A percentile compares a stretch with the other conserved stretches of the same genome.
Evolutionary conservation across 2,113 vertebrate species (phyloP).

Genomic region (Orycteropus afer): DNA sequence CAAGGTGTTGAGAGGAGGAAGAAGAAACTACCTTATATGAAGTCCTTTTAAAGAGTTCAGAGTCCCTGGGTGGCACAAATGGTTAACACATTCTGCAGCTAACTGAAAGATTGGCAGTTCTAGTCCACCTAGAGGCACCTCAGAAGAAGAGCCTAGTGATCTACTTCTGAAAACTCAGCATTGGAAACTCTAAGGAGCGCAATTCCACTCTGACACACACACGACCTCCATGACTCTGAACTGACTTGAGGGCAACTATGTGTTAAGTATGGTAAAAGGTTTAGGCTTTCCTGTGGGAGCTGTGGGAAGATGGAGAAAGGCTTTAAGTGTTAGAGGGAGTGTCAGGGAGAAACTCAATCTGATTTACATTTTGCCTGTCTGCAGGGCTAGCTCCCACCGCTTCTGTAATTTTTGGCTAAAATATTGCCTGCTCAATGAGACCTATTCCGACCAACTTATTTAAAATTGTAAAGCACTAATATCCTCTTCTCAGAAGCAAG

Average conservation of each 20-base stretch:
- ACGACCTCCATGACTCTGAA: not conserved
- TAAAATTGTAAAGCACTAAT: not conserved
- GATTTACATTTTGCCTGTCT: not conserved
- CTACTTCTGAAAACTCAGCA: no score
- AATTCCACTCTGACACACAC: not conserved
- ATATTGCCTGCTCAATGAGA: not conserved
- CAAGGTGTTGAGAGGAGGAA: not conserved
- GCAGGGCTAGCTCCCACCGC: not conserved
- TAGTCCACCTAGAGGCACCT: not conserved
- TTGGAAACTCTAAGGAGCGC: not conserved
- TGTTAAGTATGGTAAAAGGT: no score
- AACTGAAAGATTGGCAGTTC: no score
- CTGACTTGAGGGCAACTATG: not conserved
- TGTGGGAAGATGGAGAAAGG: not conserved
- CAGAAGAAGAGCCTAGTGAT: no score
- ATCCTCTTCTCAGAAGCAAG: not conserved
- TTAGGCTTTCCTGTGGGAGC: not conserved
- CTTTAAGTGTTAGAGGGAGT: not conserved
- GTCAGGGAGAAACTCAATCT: not conserved
- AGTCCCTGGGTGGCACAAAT: no score
- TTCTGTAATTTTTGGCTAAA: not conserved
- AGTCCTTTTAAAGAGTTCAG: not conserved
- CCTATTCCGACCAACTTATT: not conserved
- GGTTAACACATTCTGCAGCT: no score
- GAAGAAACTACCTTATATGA: not conserved